These are phyloP conservation scores for Euspilapteryx auroguttella DNA, from an alignment of 2,888 invertebrate genomes.

Conservation along the genomic window DNA sequence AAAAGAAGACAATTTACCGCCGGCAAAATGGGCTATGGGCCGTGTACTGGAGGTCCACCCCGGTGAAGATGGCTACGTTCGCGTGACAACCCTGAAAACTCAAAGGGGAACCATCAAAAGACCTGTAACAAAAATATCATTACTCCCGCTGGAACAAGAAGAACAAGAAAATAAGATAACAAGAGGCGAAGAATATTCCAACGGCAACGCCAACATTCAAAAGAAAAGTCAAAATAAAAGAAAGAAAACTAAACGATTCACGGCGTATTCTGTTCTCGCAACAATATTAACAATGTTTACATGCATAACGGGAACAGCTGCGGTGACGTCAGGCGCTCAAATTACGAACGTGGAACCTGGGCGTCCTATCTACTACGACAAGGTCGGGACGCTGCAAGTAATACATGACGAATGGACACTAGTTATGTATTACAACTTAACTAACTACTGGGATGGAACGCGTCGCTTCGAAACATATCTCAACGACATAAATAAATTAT, in stretches of 20 bases:
- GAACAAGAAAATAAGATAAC: not conserved
- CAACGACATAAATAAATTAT: not conserved
- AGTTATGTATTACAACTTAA: slow-evolving; percentile 8
- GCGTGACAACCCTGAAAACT: not conserved
- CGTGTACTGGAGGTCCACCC: too few relatives aligned
- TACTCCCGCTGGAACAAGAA: not conserved
- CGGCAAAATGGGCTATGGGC: too few relatives aligned
- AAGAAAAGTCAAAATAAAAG: not conserved
- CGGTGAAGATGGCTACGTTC: not conserved
- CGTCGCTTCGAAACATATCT: slow-evolving; percentile 4
- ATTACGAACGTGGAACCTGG: slow-evolving; percentile 5
- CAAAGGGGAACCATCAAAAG: not conserved
- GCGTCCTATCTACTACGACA: slow-evolving; percentile 7
- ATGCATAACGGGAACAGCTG: too few relatives aligned
- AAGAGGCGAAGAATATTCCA: not conserved
- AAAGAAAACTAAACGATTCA: too few relatives aligned
- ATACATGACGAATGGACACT: slow-evolving; percentile 9
- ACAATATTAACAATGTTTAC: not conserved
- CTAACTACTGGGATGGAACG: slow-evolving; percentile 6
- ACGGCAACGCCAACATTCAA: not conserved
- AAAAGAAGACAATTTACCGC: too few relatives aligned
- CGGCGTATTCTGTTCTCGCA: too few relatives aligned
- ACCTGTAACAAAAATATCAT: not conserved
- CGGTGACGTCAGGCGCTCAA: slow-evolving; percentile 2
- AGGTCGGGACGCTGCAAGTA: slow-evolving; percentile 6